Evolutionary conservation across 2,797 vertebrate species (phyloP).

Genomic region (Gorsachius magnificus): DNA sequence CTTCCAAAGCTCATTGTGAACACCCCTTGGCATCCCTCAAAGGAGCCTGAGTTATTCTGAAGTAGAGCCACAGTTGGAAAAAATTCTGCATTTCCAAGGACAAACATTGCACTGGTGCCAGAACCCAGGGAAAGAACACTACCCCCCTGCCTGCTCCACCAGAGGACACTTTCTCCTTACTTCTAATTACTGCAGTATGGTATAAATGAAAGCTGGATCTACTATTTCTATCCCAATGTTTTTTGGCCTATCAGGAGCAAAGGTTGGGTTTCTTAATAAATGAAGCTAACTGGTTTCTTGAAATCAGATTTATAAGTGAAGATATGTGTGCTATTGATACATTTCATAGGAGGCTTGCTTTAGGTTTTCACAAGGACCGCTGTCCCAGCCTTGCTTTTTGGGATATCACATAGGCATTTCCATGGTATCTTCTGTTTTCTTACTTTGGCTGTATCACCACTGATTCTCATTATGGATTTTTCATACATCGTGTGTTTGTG

Average conservation of each 20-base stretch:
- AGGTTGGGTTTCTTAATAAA: background rate
- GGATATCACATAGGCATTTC: background rate
- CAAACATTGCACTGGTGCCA: background rate
- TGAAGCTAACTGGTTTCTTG: background rate
- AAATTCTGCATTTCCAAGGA: background rate
- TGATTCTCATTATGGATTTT: conserved; percentile 2
- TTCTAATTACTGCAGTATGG: background rate
- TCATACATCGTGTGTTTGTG: conserved; percentile 3
- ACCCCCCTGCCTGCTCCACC: background rate
- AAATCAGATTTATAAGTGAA: background rate
- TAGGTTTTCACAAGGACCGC: background rate
- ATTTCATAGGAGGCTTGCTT: background rate
- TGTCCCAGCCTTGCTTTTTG: background rate
- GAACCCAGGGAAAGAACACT: background rate
- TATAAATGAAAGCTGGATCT: background rate
- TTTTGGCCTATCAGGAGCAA: background rate
- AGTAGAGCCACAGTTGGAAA: background rate
- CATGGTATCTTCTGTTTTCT: background rate
- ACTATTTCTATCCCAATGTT: background rate
- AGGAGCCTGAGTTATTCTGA: background rate
- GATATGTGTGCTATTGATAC: fast-evolving
- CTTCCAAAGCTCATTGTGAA: background rate
- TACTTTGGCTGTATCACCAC: background rate
- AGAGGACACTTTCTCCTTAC: background rate
- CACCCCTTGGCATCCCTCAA: background rate